These are phyloP conservation scores for Strigamia crassipes DNA, from an alignment of 2,888 invertebrate genomes.

Conservation along the genomic window DNA sequence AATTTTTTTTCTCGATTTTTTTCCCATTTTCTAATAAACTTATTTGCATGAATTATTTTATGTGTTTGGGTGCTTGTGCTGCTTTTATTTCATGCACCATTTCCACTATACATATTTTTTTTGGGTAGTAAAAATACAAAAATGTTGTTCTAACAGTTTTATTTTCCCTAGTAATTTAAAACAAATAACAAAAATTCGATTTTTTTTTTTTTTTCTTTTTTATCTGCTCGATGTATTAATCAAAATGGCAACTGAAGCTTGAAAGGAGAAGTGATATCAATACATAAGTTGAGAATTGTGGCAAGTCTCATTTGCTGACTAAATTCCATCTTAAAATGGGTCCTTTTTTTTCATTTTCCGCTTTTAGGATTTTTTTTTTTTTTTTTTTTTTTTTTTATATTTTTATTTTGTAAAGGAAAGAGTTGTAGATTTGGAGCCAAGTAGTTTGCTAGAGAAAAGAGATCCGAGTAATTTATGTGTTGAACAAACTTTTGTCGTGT, in stretches of 20 bases:
- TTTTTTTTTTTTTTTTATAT: neutral
- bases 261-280: constrained; percentile 11
- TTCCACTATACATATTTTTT: neutral
- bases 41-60: neutral
- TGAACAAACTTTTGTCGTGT: constrained; percentile 28
- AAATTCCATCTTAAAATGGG: constrained; percentile 24
- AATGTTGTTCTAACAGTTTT: no score
- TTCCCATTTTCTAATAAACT: neutral
- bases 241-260: neutral
- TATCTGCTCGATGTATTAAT: neutral
- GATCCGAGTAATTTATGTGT: constrained; percentile 24
- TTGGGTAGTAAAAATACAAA: neutral
- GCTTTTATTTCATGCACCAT: constrained; percentile 31
- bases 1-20: no score
- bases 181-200: neutral
- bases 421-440: constrained; percentile 13
- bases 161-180: neutral
- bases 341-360: neutral
- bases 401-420: constrained; percentile 28
- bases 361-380: neutral
- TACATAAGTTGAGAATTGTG: constrained; percentile 4
- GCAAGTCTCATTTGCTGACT: neutral
- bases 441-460: constrained; percentile 15
- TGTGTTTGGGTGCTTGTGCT: neutral
- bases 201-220: no score